phyloP scores from a whole-genome alignment of 2,113 vertebrate species.

The Psammodynastes pulverulentus region DNA sequence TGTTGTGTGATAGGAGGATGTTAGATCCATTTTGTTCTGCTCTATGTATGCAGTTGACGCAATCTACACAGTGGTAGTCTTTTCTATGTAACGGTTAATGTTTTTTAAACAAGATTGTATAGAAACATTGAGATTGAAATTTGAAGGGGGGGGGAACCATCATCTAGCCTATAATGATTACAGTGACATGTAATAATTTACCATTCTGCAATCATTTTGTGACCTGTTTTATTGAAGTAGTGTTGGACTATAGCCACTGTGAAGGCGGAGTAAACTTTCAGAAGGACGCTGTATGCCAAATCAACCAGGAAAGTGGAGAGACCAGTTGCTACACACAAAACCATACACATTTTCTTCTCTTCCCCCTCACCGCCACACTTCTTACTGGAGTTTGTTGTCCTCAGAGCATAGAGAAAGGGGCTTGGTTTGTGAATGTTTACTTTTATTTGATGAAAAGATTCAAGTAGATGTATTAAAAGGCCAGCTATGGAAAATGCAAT shows the following conservation, averaged over 20 bases:
- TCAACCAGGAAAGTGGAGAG: neutral
- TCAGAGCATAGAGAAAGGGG: too few species aligned
- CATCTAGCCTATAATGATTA: neutral
- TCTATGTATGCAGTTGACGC: neutral
- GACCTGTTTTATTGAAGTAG: neutral
- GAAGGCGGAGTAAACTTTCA: neutral
- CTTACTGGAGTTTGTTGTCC: neutral
- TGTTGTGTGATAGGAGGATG: neutral
- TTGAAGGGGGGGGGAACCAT: neutral
- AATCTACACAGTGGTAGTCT: neutral
- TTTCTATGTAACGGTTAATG: neutral
- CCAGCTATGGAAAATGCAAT: neutral
- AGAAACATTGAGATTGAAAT: neutral
- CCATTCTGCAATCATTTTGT: neutral
- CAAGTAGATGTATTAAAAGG: neutral
- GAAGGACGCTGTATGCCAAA: neutral
- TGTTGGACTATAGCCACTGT: neutral
- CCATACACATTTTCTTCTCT: neutral
- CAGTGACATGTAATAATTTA: neutral
- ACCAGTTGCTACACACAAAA: neutral
- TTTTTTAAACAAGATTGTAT: neutral
- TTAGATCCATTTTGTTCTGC: too few species aligned
- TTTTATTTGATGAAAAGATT: neutral
- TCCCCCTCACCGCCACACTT: neutral
- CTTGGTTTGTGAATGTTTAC: neutral